Percentiles rank a stretch among this genome's conserved stretches.
phyloP scores from a whole-genome alignment of 2,113 vertebrate species.

The Callipepla californica region DNA sequence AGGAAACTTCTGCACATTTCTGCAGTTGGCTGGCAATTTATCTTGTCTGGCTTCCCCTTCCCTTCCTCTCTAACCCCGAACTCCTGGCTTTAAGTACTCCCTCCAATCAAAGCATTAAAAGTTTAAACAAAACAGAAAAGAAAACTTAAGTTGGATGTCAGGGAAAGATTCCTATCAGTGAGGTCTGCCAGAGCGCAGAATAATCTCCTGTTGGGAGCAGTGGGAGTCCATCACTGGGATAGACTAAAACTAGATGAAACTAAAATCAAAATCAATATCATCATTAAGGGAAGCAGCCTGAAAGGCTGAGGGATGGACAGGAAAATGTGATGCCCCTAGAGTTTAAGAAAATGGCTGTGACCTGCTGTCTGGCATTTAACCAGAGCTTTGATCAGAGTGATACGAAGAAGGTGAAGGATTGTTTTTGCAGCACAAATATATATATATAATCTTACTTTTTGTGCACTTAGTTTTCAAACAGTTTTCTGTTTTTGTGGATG shows the following conservation, averaged over 20 bases:
- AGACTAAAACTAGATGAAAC: constrained; percentile 60
- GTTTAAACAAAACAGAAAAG: constrained; percentile 54
- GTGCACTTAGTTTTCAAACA: background rate
- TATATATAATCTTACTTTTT: background rate
- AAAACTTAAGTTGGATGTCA: constrained; percentile 37
- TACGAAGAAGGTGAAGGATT: background rate
- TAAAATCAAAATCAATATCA: constrained; percentile 73
- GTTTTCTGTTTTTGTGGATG: background rate
- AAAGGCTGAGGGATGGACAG: constrained; percentile 48
- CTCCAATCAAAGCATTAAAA: constrained; percentile 43
- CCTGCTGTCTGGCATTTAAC: constrained; percentile 25
- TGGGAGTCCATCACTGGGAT: constrained; percentile 56
- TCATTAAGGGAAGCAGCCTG: constrained; percentile 53
- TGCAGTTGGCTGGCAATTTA: constrained; percentile 12
- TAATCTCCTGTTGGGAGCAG: constrained; percentile 57
- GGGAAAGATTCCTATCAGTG: constrained; percentile 39
- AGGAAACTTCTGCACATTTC: constrained; percentile 9
- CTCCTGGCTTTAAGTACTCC: constrained; percentile 31
- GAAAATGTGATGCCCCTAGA: constrained; percentile 39
- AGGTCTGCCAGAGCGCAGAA: constrained; percentile 14
- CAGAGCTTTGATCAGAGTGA: background rate
- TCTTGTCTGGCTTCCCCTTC: background rate
- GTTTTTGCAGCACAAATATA: background rate
- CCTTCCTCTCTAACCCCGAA: background rate
- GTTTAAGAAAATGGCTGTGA: constrained; percentile 55